Evolutionary conservation across 2,113 vertebrate genomes (phyloP), one percentile per base, ranked within the genome.

Genomic region (Cyrtonyx montezumae): DNA sequence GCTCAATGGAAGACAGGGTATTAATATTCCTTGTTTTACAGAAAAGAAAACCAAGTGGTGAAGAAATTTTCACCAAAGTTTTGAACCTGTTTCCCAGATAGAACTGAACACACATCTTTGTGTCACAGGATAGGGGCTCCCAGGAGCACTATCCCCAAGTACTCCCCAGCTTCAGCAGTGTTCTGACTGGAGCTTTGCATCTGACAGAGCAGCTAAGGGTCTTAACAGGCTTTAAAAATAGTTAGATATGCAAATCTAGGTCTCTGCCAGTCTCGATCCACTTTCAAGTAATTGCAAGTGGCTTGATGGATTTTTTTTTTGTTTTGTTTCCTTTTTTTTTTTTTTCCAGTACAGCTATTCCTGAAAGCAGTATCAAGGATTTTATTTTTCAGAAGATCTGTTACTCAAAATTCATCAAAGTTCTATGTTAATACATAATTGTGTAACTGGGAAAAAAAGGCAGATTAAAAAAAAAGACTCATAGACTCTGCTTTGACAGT

Each of bases 11-110:
- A 30, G 13, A 43, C 7, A 30, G 11, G 6, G 9, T 82, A 17
- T 42, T 79, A 45, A 14, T 61, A 28, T 20, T 8, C 6, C 71
- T 15, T 1, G 1, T 51, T 61, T 76, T 53, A 20, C 28, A 62
- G 65, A 91, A 90, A 22, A 58, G 0, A 13, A 11, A 55, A 1
- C 2, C 34, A 30, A 67, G 4, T 0, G 0, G 65, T 59, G 53
- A 79, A 73, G 34, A 46, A 7, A 70, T 79, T 87, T 70, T 15
- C n/a, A 62, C 17, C 36, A 53, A 83, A 69, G 1, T 0, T 0
- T 10, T 86, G 16, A 67, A n/a, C 81, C 79, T 92, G 16, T 74
- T 77, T 66, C 88, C 37, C 12, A 17, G 40, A 19, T 42, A 20
- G 11, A 28, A 20, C 26, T 43, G 28, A 65, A 28, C 2, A 19